These are phyloP conservation scores for Sipha flava DNA, from an alignment of 1,140 invertebrate genomes.

Conservation along the genomic window DNA sequence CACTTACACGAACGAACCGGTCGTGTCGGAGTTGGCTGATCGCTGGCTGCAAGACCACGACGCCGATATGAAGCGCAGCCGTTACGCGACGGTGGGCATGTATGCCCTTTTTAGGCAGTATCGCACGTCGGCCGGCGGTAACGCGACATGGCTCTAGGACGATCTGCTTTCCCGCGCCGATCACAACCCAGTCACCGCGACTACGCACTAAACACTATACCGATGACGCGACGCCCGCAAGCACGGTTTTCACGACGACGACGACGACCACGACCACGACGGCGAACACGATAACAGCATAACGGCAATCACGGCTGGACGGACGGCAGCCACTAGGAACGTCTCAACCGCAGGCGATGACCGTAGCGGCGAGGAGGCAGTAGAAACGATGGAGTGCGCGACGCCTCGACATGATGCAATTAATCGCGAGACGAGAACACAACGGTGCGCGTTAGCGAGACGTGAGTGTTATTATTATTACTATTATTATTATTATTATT, in stretches of 20 bases:
- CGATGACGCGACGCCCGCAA: neutral
- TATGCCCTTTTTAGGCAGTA: slow-evolving; percentile 25
- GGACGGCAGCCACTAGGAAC: neutral
- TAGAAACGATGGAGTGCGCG: neutral
- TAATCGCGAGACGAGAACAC: neutral
- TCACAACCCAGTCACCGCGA: no score
- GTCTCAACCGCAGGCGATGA: no score
- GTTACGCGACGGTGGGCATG: neutral
- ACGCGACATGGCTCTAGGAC: neutral
- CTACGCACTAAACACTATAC: no score
- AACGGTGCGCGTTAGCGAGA: no score
- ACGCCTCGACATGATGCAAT: neutral
- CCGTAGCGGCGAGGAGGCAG: neutral
- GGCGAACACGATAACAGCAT: neutral
- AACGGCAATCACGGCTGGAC: neutral
- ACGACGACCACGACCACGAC: neutral
- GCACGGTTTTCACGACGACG: neutral
- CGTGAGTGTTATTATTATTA: no score
- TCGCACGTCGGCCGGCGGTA: neutral
- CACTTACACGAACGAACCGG: no score
- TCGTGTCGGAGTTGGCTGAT: neutral
- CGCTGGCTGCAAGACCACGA: no score
- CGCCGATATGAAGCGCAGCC: neutral
- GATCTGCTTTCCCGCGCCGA: no score
- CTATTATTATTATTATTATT: no score